Evolutionary conservation across 2,888 invertebrate genomes (phyloP), one percentile per base, ranked within the genome.

Genomic region (Andrena bicolor): DNA sequence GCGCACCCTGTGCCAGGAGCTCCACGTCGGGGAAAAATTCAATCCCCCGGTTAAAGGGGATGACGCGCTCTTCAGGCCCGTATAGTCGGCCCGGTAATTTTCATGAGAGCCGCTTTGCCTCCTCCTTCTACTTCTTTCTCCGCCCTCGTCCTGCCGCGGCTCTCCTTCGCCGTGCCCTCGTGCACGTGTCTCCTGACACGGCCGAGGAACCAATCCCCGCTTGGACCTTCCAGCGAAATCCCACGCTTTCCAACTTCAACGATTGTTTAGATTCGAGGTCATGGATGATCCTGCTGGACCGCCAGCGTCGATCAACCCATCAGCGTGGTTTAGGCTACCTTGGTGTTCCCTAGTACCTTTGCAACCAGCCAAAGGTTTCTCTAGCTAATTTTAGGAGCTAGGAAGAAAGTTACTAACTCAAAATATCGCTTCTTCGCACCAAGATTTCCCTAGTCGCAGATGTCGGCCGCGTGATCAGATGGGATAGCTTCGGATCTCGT

Each of bases 41-140:
- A 93, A 93, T 93, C 92, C 93, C 89, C 91, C 90, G 87, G 90
- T 93, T 93, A 92, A 92, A 92, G 92, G 92, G 92, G 92, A 92
- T 92, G 91, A 89, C 90, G 90, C 90, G 86, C 83, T 90, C 87
- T 87, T 82, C 82, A 79, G 83, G 84, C 76, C 81, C 78, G 84
- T 83, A 82, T 81, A 81, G 83, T 72, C 82, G 87, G 80, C 74
- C 81, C 83, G 84, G 80, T 86, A 85, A 87, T 88, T 88, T 87
- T 83, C 83, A 74, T 81, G 76, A 74, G 83, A 76, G 80, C 70
- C 76, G 65, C 58, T 78, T 82, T 79, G 48, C 69, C 58, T 58
- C 16, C 65, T 41, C 13, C 68, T 61, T 10, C 78, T 63, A 10
- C 28, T 75, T 20, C 61, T 48, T 41, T 10, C n/a, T 64, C 16